Conservation (phyloP, 1,140 invertebrate species). For the Hycleus cichorii region DNA sequence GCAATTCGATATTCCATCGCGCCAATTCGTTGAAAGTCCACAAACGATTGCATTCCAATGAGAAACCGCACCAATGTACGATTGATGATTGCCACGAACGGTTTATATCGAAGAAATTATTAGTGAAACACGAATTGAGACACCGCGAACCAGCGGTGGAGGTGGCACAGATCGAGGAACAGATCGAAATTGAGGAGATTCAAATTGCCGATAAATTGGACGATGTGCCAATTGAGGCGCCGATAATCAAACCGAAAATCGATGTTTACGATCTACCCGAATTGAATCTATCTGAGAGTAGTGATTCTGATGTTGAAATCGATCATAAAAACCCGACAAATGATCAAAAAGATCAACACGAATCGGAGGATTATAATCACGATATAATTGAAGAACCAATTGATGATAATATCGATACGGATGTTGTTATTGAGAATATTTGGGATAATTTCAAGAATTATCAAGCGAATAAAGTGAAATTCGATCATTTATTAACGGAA, state of each 20-base stretch:
- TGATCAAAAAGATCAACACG: constrained; percentile 21
- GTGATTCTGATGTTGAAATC: constrained; percentile 60
- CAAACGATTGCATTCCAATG: constrained; percentile 65
- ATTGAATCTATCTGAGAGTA: constrained; percentile 71
- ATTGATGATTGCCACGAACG: constrained; percentile 61
- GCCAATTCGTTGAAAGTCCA: constrained; percentile 77
- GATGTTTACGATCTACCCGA: constrained; percentile 68
- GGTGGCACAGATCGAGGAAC: constrained; percentile 35
- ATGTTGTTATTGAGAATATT: constrained; percentile 57
- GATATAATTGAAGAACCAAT: neutral
- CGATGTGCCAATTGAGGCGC: constrained; percentile 52
- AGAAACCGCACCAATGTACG: constrained; percentile 58
- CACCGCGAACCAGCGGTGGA: constrained; percentile 44
- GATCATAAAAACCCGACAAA: constrained; percentile 22
- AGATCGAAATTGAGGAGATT: constrained; percentile 39
- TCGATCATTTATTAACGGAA: constrained; percentile 31
- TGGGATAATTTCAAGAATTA: constrained; percentile 76
- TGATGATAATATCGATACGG: constrained; percentile 18
- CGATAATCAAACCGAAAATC: constrained; percentile 51
- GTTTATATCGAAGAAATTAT: constrained; percentile 74
- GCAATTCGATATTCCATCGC: constrained; percentile 61
- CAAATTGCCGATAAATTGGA: constrained; percentile 15
- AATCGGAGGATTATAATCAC: constrained; percentile 9
- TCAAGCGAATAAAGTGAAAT: constrained; percentile 49
- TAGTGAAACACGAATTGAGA: constrained; percentile 57